Conservation (phyloP, 2,113 vertebrate species). For the Nettapus auritus region DNA sequence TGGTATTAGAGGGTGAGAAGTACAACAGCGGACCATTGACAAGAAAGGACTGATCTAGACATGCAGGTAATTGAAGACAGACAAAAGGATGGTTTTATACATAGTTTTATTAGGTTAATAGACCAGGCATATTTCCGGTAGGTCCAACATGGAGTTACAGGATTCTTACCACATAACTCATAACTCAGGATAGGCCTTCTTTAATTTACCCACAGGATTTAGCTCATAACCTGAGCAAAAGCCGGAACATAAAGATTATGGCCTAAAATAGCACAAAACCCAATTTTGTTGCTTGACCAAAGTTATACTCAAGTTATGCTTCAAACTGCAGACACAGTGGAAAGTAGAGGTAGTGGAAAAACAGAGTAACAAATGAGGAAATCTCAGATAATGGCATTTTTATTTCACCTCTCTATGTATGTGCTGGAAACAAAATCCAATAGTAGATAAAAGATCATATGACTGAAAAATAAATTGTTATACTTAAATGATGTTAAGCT, state of each 20-base stretch:
- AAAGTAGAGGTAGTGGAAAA: slow-evolving; percentile 42
- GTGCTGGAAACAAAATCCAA: background rate
- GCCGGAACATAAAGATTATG: background rate
- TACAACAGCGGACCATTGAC: background rate
- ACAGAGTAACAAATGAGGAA: background rate
- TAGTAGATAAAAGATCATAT: background rate
- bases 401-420: background rate
- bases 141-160: background rate
- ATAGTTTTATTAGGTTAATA: slow-evolving; percentile 7
- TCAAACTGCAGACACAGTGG: slow-evolving; percentile 4
- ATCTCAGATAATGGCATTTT: background rate
- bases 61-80: slow-evolving; percentile 36
- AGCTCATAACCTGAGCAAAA: background rate
- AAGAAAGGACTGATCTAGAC: background rate
- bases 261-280: slow-evolving; percentile 18
- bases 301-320: background rate
- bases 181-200: background rate
- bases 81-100: slow-evolving; percentile 24
- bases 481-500: background rate
- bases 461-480: background rate
- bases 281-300: background rate
- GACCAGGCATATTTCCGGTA: background rate
- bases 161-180: background rate
- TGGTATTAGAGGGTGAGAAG: background rate
- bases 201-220: slow-evolving; percentile 29